Percentiles rank a stretch among this genome's conserved stretches.
Conservation (phyloP, 2,797 vertebrate species). For the Sphenopsis melanotis region DNA sequence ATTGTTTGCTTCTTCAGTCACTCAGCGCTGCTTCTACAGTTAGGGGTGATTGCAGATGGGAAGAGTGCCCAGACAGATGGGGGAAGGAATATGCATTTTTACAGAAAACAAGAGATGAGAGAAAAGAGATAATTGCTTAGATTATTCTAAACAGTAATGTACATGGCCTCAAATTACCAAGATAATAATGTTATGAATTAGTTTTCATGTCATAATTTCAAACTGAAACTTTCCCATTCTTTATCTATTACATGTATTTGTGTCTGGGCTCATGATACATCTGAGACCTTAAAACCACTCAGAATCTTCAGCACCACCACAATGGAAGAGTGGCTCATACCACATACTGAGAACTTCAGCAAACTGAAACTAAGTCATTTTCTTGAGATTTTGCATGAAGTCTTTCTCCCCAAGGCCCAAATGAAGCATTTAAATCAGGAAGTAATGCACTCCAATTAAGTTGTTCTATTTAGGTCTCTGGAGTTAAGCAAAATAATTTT, state of each 20-base stretch:
- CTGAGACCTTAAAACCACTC: background rate
- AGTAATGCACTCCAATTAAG: background rate
- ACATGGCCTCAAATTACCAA: background rate
- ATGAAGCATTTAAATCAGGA: background rate
- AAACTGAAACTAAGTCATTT: background rate
- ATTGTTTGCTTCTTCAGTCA: background rate
- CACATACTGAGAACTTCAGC: background rate
- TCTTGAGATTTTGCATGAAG: background rate
- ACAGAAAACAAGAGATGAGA: background rate
- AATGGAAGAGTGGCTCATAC: background rate
- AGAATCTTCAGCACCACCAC: background rate
- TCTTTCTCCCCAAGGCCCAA: background rate
- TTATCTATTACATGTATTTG: background rate
- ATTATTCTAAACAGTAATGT: background rate
- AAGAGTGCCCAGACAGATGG: background rate
- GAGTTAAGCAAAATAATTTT: background rate
- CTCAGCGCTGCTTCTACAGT: background rate
- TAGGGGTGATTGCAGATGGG: background rate
- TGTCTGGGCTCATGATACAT: background rate
- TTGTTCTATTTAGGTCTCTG: background rate
- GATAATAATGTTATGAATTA: background rate
- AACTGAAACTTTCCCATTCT: background rate
- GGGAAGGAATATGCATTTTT: background rate
- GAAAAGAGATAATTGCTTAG: background rate
- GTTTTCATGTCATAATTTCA: background rate